Evolutionary conservation across 1,140 invertebrate species (phyloP).

Genomic region (Drosophila azteca): DNA sequence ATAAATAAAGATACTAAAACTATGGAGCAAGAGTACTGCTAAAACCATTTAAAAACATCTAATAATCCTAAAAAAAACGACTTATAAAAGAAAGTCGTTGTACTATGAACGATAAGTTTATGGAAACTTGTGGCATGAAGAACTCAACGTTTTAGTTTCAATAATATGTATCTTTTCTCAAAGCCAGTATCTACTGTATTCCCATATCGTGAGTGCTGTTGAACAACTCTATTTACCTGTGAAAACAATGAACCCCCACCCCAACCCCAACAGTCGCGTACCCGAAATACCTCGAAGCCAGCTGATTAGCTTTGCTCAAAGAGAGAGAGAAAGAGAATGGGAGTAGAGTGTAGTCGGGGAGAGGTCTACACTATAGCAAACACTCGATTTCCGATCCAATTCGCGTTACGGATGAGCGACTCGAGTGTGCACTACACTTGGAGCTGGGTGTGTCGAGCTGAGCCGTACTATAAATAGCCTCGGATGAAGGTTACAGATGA

Average conservation of each 20-base stretch:
- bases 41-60: too few relatives aligned
- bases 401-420: constrained; percentile 42
- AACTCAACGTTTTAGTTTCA: too few relatives aligned
- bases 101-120: too few relatives aligned
- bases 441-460: constrained; percentile 52
- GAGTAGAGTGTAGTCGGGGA: too few relatives aligned
- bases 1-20: too few relatives aligned
- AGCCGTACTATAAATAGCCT: constrained; percentile 20
- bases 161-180: too few relatives aligned
- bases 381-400: constrained; percentile 67
- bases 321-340: constrained; percentile 2
- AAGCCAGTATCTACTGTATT: constrained; percentile 7
- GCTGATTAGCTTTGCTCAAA: constrained; percentile 47
- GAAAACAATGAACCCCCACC: constrained; percentile 13
- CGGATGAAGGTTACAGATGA: constrained; percentile 40
- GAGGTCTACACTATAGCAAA: constrained; percentile 6
- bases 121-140: too few relatives aligned
- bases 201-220: constrained; percentile 10
- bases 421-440: constrained; percentile 31
- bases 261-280: constrained; percentile 27
- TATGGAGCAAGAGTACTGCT: too few relatives aligned
- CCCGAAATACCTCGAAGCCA: constrained; percentile 51
- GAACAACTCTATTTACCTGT: constrained; percentile 53
- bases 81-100: too few relatives aligned
- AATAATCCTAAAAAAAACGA: too few relatives aligned